A percentile compares a stretch with the other conserved stretches of the same genome.
phyloP scores from a whole-genome alignment of 2,113 vertebrate species.

The Entelurus aequoreus region DNA sequence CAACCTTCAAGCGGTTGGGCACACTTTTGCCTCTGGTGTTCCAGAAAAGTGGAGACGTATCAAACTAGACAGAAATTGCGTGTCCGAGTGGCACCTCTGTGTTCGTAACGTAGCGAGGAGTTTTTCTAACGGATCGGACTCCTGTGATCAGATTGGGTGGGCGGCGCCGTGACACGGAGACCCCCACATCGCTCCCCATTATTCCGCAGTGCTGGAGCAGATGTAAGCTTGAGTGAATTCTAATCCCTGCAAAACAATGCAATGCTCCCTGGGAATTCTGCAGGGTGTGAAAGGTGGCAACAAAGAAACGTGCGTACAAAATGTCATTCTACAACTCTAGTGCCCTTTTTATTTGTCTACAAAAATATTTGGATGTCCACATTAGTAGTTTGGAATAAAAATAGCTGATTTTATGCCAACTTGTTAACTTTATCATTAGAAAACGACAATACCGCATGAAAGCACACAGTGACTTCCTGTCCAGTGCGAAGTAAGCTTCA shows the following conservation, averaged over 20 bases:
- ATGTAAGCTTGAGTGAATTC: slow-evolving; percentile 69
- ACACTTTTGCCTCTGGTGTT: too few relatives aligned
- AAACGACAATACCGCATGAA: too few relatives aligned
- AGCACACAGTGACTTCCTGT: too few relatives aligned
- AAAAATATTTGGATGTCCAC: too few relatives aligned
- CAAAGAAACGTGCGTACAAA: background rate
- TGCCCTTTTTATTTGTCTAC: too few relatives aligned
- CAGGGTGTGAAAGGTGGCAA: background rate
- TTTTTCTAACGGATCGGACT: slow-evolving; percentile 45
- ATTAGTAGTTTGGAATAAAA: too few relatives aligned
- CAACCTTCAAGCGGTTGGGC: too few relatives aligned
- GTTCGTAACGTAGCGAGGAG: background rate
- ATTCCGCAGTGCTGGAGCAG: slow-evolving; percentile 61
- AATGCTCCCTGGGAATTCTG: slow-evolving; percentile 51
- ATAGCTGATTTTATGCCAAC: too few relatives aligned
- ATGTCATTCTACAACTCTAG: too few relatives aligned
- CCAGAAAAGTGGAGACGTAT: too few relatives aligned
- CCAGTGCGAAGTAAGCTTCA: too few relatives aligned
- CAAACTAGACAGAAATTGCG: slow-evolving; percentile 16
- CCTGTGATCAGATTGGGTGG: slow-evolving; percentile 72
- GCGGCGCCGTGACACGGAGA: slow-evolving; percentile 40
- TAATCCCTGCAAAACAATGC: slow-evolving; percentile 67
- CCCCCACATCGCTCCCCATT: slow-evolving; percentile 46
- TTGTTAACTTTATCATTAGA: too few relatives aligned
- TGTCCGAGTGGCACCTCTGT: background rate